A percentile compares a stretch with the other conserved stretches of the same genome.
Conservation (phyloP, 2,797 vertebrate genomes). For the Lerista edwardsae region DNA sequence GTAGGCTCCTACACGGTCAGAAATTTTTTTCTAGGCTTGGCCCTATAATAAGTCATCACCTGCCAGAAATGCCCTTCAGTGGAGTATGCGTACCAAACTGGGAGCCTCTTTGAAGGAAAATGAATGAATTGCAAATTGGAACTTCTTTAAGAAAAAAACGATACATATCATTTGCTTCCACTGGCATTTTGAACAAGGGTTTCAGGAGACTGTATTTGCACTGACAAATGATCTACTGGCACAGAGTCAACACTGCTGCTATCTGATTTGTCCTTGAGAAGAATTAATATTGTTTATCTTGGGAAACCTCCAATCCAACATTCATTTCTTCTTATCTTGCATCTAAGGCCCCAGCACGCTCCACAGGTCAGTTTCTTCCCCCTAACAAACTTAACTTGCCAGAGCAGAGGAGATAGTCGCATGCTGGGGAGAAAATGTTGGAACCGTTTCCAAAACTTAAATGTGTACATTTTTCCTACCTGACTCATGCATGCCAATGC, state of each 20-base stretch:
- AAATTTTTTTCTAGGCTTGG: too few species aligned
- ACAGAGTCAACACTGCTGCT: background rate
- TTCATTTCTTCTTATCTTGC: background rate
- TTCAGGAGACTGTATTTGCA: background rate
- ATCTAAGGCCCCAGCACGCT: background rate
- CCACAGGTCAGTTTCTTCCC: background rate
- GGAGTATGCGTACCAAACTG: background rate
- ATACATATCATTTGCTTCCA: background rate
- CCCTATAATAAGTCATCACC: too few species aligned
- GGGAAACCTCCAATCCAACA: background rate
- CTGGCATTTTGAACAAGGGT: background rate
- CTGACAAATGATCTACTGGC: background rate
- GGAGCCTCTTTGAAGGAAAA: background rate
- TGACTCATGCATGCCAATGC: background rate
- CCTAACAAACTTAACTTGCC: constrained; percentile 4
- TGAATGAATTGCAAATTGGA: background rate
- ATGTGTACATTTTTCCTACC: background rate
- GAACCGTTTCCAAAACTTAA: background rate
- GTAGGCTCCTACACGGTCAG: too few species aligned
- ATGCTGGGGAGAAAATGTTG: background rate
- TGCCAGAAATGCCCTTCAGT: background rate
- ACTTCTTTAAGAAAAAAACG: background rate
- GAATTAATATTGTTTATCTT: constrained; percentile 19
- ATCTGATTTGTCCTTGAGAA: constrained; percentile 10
- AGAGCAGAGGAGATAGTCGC: background rate